Conservation (phyloP, 2,888 invertebrate genomes). For the Nemotelus pantherinus region DNA sequence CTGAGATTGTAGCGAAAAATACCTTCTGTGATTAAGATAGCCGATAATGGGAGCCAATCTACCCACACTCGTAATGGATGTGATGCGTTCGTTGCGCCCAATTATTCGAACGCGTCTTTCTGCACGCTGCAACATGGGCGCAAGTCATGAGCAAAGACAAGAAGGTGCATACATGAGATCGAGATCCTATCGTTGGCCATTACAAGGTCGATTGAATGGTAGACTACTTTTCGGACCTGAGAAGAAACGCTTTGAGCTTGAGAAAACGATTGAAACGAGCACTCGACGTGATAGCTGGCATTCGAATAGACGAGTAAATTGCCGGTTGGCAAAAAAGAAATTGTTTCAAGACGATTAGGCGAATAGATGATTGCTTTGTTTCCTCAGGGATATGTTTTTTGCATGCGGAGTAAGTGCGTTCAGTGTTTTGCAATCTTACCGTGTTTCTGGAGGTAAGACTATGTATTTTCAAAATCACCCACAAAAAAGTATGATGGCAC, state of each 20-base stretch:
- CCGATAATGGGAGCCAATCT: slow-evolving; percentile 31
- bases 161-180: slow-evolving; percentile 37
- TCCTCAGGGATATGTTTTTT: too few relatives aligned
- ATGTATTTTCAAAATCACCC: too few relatives aligned
- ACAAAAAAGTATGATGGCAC: too few relatives aligned
- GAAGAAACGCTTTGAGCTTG: slow-evolving; percentile 9
- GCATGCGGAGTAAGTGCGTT: too few relatives aligned
- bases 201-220: slow-evolving; percentile 36
- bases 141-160: slow-evolving; percentile 2
- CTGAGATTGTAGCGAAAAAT: slow-evolving; percentile 34
- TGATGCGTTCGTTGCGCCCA: not conserved
- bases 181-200: slow-evolving; percentile 19
- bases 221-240: slow-evolving; percentile 29
- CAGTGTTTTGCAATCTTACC: too few relatives aligned
- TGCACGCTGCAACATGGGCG: not conserved
- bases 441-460: too few relatives aligned
- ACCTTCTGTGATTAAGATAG: slow-evolving; percentile 36
- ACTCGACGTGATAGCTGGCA: slow-evolving; percentile 4
- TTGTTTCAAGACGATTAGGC: too few relatives aligned
- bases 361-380: too few relatives aligned
- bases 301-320: slow-evolving; percentile 17
- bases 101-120: slow-evolving; percentile 22
- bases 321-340: slow-evolving; percentile 1
- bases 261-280: not conserved
- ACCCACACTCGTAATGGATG: slow-evolving; percentile 25